Conservation (phyloP, 2,888 invertebrate genomes). For the Hartigia nigra region DNA sequence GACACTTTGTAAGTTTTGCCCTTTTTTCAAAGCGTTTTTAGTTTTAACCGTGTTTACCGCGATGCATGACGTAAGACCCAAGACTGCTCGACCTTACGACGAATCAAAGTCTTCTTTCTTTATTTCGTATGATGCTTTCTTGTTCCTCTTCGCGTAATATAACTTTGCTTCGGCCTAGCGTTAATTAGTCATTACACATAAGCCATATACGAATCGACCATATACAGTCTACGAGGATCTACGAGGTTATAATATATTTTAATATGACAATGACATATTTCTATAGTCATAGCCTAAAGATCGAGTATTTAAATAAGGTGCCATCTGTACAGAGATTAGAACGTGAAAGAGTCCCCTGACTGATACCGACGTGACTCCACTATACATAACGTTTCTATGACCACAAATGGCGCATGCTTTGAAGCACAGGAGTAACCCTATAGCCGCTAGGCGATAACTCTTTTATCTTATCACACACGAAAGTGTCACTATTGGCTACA, state of each 20-base stretch:
- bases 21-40: not conserved
- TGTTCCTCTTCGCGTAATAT: not conserved
- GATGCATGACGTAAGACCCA: not conserved
- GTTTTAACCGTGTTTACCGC: not conserved
- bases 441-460: not conserved
- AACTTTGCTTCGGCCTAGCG: not conserved
- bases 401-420: not conserved
- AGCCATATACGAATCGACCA: not conserved
- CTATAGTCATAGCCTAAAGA: no score
- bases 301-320: not conserved
- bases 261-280: no score
- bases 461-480: not conserved
- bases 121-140: not conserved
- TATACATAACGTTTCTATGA: not conserved
- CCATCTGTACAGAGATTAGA: not conserved
- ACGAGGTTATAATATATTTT: no score
- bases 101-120: not conserved
- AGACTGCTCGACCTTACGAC: not conserved
- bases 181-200: not conserved
- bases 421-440: not conserved
- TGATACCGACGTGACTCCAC: not conserved
- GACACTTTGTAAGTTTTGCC: conserved; percentile 58
- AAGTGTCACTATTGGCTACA: not conserved
- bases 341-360: not conserved
- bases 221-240: no score